A percentile compares a stretch with the other conserved stretches of the same genome.
Conservation (phyloP, 2,888 invertebrate genomes). For the Noctuana brunneofusca region DNA sequence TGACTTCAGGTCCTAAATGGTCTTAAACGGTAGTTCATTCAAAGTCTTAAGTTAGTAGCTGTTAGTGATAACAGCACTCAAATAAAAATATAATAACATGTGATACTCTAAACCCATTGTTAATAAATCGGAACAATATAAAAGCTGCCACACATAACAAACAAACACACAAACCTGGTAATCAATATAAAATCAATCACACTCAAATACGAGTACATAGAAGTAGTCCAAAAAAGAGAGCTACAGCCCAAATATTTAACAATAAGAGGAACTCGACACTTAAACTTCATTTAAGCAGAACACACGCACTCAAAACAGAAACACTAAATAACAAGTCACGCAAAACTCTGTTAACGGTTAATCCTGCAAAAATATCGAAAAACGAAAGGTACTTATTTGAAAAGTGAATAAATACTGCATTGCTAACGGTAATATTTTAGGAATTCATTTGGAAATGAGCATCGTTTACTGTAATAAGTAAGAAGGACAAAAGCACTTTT, state of each 20-base stretch:
- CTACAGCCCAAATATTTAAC: background rate
- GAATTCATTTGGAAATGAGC: background rate
- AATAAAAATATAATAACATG: slow-evolving; percentile 12
- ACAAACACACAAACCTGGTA: slow-evolving; percentile 31
- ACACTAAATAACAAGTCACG: slow-evolving; percentile 43
- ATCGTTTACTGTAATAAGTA: background rate
- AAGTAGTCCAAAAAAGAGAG: slow-evolving; percentile 1
- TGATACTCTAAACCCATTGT: slow-evolving; percentile 20
- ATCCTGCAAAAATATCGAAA: slow-evolving; percentile 40
- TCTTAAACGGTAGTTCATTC: slow-evolving; percentile 53
- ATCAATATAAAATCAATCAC: slow-evolving; percentile 12
- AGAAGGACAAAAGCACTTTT: slow-evolving; percentile 37
- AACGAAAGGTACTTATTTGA: slow-evolving; percentile 44
- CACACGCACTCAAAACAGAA: slow-evolving; percentile 38
- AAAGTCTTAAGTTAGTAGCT: slow-evolving; percentile 80
- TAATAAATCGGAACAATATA: slow-evolving; percentile 31
- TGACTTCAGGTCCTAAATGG: no score
- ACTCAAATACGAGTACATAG: background rate
- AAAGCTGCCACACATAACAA: slow-evolving; percentile 39
- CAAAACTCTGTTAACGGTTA: slow-evolving; percentile 53
- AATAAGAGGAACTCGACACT: background rate
- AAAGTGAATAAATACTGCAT: slow-evolving; percentile 32
- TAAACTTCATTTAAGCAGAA: background rate
- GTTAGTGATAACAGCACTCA: slow-evolving; percentile 81
- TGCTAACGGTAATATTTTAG: background rate